A percentile compares a stretch with the other conserved stretches of the same genome.
phyloP scores from a whole-genome alignment of 2,797 vertebrate species.

The Anas georgica region DNA sequence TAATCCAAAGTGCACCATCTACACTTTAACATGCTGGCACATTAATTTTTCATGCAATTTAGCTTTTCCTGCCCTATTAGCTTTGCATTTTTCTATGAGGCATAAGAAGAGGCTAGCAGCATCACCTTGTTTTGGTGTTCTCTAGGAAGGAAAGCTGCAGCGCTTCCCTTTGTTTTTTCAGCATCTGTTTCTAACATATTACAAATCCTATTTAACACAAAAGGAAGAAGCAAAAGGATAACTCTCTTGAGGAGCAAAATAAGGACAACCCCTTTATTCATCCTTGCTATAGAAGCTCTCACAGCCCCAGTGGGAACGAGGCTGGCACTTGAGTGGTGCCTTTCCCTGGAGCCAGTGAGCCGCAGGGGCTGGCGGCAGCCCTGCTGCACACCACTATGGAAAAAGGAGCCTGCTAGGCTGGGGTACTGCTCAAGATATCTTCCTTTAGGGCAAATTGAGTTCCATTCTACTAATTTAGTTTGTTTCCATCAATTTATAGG shows the following conservation, averaged over 20 bases:
- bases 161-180: not conserved
- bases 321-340: not conserved
- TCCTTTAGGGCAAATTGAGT: not conserved
- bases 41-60: not conserved
- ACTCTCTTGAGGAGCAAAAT: not conserved
- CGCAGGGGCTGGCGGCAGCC: rapidly evolving
- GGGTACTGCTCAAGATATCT: not conserved
- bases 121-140: rapidly evolving
- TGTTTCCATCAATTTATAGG: not conserved
- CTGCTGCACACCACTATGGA: not conserved
- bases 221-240: not conserved
- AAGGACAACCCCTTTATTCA: not conserved
- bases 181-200: not conserved
- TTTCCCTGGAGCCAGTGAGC: not conserved
- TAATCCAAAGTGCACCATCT: rapidly evolving
- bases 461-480: not conserved
- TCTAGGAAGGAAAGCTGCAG: not conserved
- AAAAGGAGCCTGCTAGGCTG: not conserved
- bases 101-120: not conserved
- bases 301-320: rapidly evolving
- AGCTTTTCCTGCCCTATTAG: not conserved
- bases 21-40: not conserved
- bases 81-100: not conserved
- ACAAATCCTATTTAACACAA: not conserved
- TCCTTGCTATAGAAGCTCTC: not conserved